Conservation (phyloP, 2,113 vertebrate genomes). For the Engystomops pustulosus region DNA sequence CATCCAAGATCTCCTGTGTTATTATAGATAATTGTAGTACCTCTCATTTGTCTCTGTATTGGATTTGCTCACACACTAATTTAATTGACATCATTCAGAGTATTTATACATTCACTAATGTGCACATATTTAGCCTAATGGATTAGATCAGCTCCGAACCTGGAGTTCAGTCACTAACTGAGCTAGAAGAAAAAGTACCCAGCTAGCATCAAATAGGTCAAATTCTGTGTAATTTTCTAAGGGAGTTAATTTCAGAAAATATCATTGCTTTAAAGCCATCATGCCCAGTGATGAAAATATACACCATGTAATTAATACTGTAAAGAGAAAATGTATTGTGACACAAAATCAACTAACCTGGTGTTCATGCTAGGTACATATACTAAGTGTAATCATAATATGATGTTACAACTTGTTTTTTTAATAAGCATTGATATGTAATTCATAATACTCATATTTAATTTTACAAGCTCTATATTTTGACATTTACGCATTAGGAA, state of each 20-base stretch:
- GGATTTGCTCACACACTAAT: constrained; percentile 27
- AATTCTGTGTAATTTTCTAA: constrained; percentile 71
- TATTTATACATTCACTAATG: constrained; percentile 53
- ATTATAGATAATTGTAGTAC: neutral
- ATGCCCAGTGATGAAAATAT: neutral
- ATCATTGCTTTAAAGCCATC: neutral
- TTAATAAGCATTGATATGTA: too few species aligned
- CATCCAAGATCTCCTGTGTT: neutral
- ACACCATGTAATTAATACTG: neutral
- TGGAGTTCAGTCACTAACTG: constrained; percentile 59
- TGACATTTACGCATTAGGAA: too few species aligned
- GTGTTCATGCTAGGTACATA: too few species aligned
- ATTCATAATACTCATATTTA: too few species aligned
- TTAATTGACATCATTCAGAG: constrained; percentile 34
- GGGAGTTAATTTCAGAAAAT: constrained; percentile 70
- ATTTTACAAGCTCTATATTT: too few species aligned
- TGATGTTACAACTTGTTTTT: too few species aligned
- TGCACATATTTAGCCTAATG: constrained; percentile 45
- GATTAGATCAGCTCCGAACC: constrained; percentile 35
- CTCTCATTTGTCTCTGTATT: constrained; percentile 18
- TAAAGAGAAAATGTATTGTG: neutral
- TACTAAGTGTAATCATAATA: too few species aligned
- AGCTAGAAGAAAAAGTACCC: constrained; percentile 33
- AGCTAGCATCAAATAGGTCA: constrained; percentile 65
- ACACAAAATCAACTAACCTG: neutral